Percentiles rank a stretch among this genome's conserved stretches.
Conservation (phyloP, 2,888 invertebrate species). For the Rhamphomyia laevipes region DNA sequence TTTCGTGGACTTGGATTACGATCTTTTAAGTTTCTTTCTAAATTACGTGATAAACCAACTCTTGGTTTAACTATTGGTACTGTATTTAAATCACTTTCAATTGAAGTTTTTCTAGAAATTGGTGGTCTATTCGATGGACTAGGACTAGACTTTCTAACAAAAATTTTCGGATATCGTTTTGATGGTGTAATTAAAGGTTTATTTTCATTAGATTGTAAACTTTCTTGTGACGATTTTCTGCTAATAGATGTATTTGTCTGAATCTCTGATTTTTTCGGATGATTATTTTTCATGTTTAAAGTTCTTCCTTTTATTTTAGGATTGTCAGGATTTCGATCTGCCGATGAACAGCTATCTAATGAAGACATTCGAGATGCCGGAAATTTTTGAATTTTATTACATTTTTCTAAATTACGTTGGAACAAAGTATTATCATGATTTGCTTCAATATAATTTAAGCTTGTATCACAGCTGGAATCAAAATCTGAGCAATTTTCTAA, state of each 20-base stretch:
- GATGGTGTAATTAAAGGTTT: not conserved
- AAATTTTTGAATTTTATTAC: not conserved
- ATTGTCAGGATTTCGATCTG: constrained; percentile 2
- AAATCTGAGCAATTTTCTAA: constrained; percentile 36
- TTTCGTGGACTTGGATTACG: too few species aligned
- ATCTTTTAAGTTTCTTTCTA: not conserved
- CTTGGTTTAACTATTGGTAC: not conserved
- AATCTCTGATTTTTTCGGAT: not conserved
- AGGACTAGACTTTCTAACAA: not conserved
- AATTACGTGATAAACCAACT: not conserved
- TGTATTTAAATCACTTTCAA: not conserved
- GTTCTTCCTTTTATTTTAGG: not conserved
- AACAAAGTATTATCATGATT: constrained; percentile 8
- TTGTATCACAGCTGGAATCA: constrained; percentile 37
- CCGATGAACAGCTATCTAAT: constrained; percentile 11
- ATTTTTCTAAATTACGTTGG: not conserved
- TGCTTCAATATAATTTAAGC: constrained; percentile 34
- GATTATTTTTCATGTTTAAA: not conserved
- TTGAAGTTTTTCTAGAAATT: not conserved
- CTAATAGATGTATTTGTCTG: constrained; percentile 1
- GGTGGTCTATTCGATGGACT: not conserved
- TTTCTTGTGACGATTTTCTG: constrained; percentile 10
- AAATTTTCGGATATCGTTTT: not conserved
- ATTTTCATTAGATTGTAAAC: constrained; percentile 4
- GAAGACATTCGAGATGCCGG: constrained; percentile 11